Percentiles rank a stretch among this genome's conserved stretches.
These are phyloP conservation scores for Laticauda colubrina DNA, from an alignment of 2,113 vertebrate species.

Conservation along the genomic window DNA sequence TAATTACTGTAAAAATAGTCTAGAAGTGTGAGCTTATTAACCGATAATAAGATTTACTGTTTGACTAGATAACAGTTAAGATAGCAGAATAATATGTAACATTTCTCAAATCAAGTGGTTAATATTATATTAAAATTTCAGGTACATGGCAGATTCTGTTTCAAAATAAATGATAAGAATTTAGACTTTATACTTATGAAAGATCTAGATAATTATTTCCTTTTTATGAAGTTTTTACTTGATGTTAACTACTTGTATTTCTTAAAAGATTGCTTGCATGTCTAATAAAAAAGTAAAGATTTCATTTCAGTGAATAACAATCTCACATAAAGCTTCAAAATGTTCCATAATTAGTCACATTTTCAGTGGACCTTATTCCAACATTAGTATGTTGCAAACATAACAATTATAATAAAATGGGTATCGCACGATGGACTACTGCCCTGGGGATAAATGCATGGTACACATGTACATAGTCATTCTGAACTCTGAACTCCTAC, in stretches of 20 bases:
- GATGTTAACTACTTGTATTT: not conserved
- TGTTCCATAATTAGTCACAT: not conserved
- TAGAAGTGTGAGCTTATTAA: not conserved
- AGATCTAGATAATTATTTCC: not conserved
- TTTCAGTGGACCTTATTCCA: not conserved
- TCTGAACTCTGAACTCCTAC: not conserved
- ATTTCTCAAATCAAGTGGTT: not conserved
- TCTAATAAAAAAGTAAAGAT: not conserved
- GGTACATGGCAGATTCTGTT: not conserved
- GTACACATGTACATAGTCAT: not conserved
- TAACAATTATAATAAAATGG: not conserved
- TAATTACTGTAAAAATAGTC: not conserved
- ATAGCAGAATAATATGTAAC: not conserved
- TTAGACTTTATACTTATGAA: not conserved
- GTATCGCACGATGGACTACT: not conserved
- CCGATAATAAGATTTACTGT: not conserved
- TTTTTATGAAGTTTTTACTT: not conserved
- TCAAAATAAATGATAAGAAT: not conserved
- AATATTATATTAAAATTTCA: not conserved
- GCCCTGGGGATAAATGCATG: not conserved
- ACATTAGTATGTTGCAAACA: not conserved
- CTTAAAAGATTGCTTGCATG: not conserved
- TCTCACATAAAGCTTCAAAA: not conserved
- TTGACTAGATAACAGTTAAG: not conserved
- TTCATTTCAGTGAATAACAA: not conserved